Evolutionary conservation across 2,888 invertebrate genomes (phyloP).

Genomic region (Parapristionchus giblindavisi): DNA sequence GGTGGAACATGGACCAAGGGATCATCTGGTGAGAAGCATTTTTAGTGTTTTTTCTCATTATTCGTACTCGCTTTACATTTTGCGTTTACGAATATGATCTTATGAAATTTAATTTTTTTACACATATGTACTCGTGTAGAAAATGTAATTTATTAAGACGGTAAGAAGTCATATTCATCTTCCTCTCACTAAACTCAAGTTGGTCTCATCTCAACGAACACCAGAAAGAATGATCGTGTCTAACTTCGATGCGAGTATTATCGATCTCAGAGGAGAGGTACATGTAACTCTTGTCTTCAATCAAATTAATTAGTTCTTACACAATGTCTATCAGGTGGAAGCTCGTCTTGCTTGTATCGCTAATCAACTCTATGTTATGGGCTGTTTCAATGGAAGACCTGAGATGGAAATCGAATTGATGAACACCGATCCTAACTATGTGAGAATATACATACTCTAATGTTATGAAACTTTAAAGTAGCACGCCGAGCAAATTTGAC

Average conservation of each 20-base stretch:
- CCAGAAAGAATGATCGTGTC: constrained; percentile 61
- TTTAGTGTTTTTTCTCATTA: background rate
- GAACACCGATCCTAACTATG: constrained; percentile 57
- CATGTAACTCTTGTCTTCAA: background rate
- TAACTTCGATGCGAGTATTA: constrained; percentile 61
- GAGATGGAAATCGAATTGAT: constrained; percentile 62
- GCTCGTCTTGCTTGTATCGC: constrained; percentile 68
- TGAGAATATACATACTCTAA: constrained; percentile 36
- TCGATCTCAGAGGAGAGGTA: constrained; percentile 64
- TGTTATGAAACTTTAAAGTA: background rate
- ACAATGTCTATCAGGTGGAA: constrained; percentile 56
- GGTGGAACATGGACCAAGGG: constrained; percentile 58
- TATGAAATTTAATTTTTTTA: background rate
- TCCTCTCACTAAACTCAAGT: constrained; percentile 53
- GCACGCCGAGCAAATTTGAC: background rate
- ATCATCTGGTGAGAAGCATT: constrained; percentile 54
- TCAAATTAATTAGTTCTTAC: background rate
- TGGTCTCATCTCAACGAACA: constrained; percentile 62
- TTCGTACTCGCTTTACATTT: background rate
- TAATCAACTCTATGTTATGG: constrained; percentile 67
- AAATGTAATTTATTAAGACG: constrained; percentile 45
- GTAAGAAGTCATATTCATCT: constrained; percentile 57
- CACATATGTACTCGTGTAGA: background rate
- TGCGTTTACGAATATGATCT: background rate
- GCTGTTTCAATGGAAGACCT: constrained; percentile 67